Evolutionary conservation across 2,113 vertebrate species (phyloP), one percentile per base, ranked within the genome.

Genomic region (Brachirus orientalis): DNA sequence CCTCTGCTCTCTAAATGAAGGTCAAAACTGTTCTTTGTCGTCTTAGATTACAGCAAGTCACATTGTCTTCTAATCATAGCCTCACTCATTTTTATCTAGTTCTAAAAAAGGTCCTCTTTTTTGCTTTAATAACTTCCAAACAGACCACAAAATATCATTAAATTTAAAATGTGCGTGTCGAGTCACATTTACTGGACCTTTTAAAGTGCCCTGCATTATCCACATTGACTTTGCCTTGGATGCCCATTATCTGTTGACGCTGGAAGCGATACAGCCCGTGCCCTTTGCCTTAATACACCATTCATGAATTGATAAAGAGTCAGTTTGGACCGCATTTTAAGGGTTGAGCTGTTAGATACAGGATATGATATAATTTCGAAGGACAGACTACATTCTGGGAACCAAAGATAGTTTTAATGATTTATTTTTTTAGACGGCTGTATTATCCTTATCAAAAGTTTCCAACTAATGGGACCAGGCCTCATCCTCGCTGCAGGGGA

Each of bases 111-210:
- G 47, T 38, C n/a, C n/a, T 58, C 13, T 17, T 61, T 18, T 66
- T 19, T 67, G 19, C 12, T 5, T 10, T 35, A 19, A 17, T 44
- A 55, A 41, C 48, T 35, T 43, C n/a, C 43, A 72, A 20, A 14
- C 54, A 43, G 50, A 67, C 17, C 18, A 18, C 43, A 33, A 60
- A 47, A 68, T 47, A 55, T 50, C 52, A 58, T 53, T 46, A 17
- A 35, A 13, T 73, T 68, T 57, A 38, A 58, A 51, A 81, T 37
- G 28, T 59, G 40, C 75, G 63, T 70, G 69, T 65, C 35, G 13
- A 51, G 75, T 55, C 63, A 64, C 70, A 80, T 84, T 86, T 57
- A 57, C 58, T 45, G 52, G 75, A 83, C 79, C 77, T 84, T 83
- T 83, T 69, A 67, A 86, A 83, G n/a, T n/a, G n/a, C n/a, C n/a